A percentile compares a stretch with the other conserved stretches of the same genome.
These are phyloP conservation scores for Neodon shergylaensis DNA, from an alignment of 2,113 vertebrate species.

Conservation along the genomic window DNA sequence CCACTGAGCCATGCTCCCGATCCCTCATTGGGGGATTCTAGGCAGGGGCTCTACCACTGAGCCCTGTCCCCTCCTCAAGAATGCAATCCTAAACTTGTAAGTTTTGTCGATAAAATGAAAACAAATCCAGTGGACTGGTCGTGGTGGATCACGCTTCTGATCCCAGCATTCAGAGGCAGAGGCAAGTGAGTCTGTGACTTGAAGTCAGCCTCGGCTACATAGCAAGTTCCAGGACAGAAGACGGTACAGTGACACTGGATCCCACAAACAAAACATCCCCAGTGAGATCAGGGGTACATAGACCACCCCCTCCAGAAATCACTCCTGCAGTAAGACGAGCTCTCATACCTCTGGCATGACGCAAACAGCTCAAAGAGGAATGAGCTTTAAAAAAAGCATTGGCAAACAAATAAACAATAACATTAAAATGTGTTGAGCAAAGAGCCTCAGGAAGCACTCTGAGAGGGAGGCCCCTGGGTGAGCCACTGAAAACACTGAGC, in stretches of 20 bases:
- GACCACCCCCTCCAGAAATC: neutral
- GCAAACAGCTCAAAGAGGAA: neutral
- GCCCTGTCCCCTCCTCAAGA: neutral
- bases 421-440: neutral
- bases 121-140: no score
- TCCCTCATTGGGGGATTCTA: neutral
- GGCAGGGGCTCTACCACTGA: neutral
- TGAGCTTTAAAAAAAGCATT: neutral
- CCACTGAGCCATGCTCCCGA: neutral
- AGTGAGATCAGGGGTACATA: neutral
- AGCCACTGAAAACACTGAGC: neutral
- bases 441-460: neutral
- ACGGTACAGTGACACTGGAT: neutral
- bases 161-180: neutral
- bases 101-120: neutral
- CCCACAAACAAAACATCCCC: neutral
- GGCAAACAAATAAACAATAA: neutral
- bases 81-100: neutral
- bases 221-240: neutral
- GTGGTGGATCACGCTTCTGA: neutral
- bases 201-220: neutral
- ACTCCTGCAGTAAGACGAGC: neutral
- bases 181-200: neutral
- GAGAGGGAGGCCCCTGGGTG: neutral
- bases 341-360: neutral